Conservation (phyloP, 2,113 vertebrate species). For the Danio rerio region GRCz12tu NC_133193.1:13712001-13712500, state of each 20-base stretch:
- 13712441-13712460: slow-evolving; percentile 38
- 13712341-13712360: slow-evolving; percentile 30
- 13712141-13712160: neutral
- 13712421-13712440: slow-evolving; percentile 48
- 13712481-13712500: slow-evolving; percentile 13
- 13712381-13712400: slow-evolving; percentile 43
- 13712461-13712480: slow-evolving; percentile 17
- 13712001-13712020: too few species aligned
- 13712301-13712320: neutral
- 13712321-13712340: neutral
- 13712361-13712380: slow-evolving; percentile 59
- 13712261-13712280: neutral
- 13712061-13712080: too few species aligned
- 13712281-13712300: neutral
- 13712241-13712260: neutral
- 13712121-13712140: neutral
- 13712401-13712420: slow-evolving; percentile 33
- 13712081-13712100: too few species aligned
- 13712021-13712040: too few species aligned
- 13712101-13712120: neutral
- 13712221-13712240: neutral
- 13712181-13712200: neutral
- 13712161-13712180: neutral
- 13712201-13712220: neutral
- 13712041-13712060: too few species aligned